Evolutionary conservation across 2,797 vertebrate genomes (phyloP), one percentile per base, ranked within the genome.

Genomic region (Hoplostethus atlanticus): DNA sequence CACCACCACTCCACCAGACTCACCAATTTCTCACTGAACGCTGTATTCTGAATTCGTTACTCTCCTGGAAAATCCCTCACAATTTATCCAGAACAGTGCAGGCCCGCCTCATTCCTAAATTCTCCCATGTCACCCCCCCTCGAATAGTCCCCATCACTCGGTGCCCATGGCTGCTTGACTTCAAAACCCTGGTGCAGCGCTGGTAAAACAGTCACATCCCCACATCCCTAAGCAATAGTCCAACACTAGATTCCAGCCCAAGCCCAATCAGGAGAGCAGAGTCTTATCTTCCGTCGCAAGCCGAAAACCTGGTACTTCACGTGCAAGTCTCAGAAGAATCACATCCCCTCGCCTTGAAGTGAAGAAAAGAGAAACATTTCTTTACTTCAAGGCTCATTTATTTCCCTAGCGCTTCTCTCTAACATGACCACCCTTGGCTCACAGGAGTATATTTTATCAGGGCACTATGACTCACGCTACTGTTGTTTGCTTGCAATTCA

Each of bases 1-100:
- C 28, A 28, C 3, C 11, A 44, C 9, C 15, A 42, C 38, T 54
- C 51, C 11, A 63, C 52, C 48, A 28, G 12, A 59, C 58, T 60
- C 38, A n/a, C 12, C 16, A 50, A 8, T 62, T 44, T 56, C 52
- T 65, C 46, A 28, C 28, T 8, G 12, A 28, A 34, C 51, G 34
- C 11, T 51, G 5, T 71, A 57, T 6, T 13, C 62, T 54, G 48
- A 40, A 53, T 66, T 28, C 48, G 55, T 44, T 44, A 44, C 42
- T 44, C 42, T 44, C 12, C 42, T 36, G 60, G 58, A 28, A 28
- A 28, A 28, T 28, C 28, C 28, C 28, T 28, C 28, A 28, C 28
- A 28, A 28, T 56, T 74, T 64, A 85, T 86, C 71, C 82, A 81
- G 74, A 86, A 17, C 42, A 64, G 64, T 50, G 67, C 51, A 63